Evolutionary conservation across 2,797 vertebrate genomes (phyloP).

Genomic region (Mionectes olivaceus): DNA sequence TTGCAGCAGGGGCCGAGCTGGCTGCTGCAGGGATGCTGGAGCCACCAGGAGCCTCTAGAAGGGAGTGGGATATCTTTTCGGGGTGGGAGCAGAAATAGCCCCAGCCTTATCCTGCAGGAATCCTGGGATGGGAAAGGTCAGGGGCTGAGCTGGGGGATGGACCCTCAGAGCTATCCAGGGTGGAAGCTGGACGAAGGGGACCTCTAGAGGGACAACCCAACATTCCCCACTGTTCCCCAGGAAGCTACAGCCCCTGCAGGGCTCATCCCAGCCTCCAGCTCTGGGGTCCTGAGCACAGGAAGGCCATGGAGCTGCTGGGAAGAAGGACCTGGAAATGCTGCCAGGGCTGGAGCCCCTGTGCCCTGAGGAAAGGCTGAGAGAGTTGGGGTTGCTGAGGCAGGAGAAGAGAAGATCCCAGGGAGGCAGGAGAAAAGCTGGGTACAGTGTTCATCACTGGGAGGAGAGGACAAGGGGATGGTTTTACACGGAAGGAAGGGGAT

Average conservation of each 20-base stretch:
- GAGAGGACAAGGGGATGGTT: not conserved
- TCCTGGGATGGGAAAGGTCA: not conserved
- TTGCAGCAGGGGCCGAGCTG: not conserved
- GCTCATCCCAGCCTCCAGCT: not conserved
- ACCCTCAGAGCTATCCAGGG: not conserved
- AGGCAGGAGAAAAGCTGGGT: not conserved
- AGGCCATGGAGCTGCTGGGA: not conserved
- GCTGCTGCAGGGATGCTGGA: not conserved
- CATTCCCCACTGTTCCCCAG: not conserved
- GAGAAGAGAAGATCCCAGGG: not conserved
- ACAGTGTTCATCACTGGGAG: not conserved
- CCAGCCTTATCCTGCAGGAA: not conserved
- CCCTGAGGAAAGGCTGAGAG: not conserved
- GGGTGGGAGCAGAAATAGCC: not conserved
- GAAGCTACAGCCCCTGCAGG: not conserved
- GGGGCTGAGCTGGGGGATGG: not conserved
- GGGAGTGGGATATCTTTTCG: not conserved
- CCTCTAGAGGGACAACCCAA: not conserved
- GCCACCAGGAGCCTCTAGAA: not conserved
- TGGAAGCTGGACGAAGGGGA: not conserved
- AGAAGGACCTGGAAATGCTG: not conserved
- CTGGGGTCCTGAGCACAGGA: not conserved
- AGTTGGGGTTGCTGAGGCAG: not conserved
- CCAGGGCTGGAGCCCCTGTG: not conserved
- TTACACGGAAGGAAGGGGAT: not conserved